These are phyloP conservation scores for Strongylocentrotus purpuratus DNA, from an alignment of 35 echinoderm and acorn worm genomes.

Conservation along the genomic window DNA sequence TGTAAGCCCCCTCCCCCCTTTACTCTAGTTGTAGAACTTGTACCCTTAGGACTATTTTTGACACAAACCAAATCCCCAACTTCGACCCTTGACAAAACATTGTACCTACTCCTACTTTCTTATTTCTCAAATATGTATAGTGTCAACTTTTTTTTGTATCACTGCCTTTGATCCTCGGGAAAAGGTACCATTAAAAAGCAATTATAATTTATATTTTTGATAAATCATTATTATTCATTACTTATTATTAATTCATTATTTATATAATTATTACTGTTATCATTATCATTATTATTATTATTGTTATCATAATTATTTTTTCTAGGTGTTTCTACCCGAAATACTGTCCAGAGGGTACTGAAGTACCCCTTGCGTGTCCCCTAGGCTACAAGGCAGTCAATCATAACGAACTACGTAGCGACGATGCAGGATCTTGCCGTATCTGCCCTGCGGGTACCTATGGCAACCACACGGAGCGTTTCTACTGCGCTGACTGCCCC, in stretches of 20 bases:
- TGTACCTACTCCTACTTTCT: background rate
- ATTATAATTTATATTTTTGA: no score
- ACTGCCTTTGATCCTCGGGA: no score
- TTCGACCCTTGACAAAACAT: background rate
- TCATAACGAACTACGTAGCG: conserved; percentile 54
- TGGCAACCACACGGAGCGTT: conserved; percentile 88
- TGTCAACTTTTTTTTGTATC: no score
- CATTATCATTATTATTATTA: no score
- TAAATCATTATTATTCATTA: no score
- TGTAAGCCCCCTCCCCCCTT: conserved; percentile 37
- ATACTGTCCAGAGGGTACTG: conserved; percentile 94
- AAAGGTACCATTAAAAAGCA: no score
- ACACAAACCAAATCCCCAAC: no score
- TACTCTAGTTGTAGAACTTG: no score
- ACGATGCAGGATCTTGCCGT: conserved; percentile 46
- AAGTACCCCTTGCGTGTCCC: conserved; percentile 79
- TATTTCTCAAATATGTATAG: no score
- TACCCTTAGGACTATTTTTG: background rate
- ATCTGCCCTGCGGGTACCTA: conserved; percentile 92
- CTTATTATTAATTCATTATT: no score
- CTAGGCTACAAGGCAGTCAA: conserved; percentile 80
- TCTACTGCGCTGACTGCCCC: conserved; percentile 70
- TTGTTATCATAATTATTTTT: no score
- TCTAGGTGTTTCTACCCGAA: conserved; percentile 92
- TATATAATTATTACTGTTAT: no score